A percentile compares a stretch with the other conserved stretches of the same genome.
Conservation (phyloP, 2,888 invertebrate species). For the Drosophila parthenogenetica region DNA sequence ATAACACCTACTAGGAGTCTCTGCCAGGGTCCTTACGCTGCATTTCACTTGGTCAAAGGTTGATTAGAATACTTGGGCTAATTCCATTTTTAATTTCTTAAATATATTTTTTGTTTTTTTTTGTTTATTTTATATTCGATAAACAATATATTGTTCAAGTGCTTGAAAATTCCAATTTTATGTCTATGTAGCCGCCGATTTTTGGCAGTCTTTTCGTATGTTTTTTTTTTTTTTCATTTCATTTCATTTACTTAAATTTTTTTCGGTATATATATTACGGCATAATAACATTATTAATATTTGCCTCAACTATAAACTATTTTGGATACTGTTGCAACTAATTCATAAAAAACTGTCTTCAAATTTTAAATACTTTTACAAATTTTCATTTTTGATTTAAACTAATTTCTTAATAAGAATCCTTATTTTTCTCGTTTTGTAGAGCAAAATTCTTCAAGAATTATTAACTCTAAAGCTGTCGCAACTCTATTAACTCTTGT, state of each 20-base stretch:
- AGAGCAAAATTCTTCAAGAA: conserved; percentile 66
- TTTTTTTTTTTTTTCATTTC: not conserved
- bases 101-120: not conserved
- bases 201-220: conserved; percentile 35
- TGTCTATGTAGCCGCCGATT: conserved; percentile 45
- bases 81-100: conserved; percentile 17
- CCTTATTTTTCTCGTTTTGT: conserved; percentile 6
- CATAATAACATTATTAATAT: conserved; percentile 16
- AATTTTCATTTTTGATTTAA: conserved; percentile 11
- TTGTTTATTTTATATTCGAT: conserved; percentile 57
- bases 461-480: conserved; percentile 66
- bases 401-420: conserved; percentile 2
- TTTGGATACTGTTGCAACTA: conserved; percentile 49
- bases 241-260: conserved; percentile 21
- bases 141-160: conserved; percentile 49
- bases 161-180: conserved; percentile 47
- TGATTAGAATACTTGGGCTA: conserved; percentile 55
- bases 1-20: conserved; percentile 45
- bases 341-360: conserved; percentile 64
- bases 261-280: conserved; percentile 45
- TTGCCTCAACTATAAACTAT: conserved; percentile 41
- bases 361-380: conserved; percentile 50
- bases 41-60: conserved; percentile 60
- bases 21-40: conserved; percentile 50
- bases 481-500: conserved; percentile 60